phyloP scores from a whole-genome alignment of 2,888 invertebrate genomes.

The Andrena bicolor region DNA sequence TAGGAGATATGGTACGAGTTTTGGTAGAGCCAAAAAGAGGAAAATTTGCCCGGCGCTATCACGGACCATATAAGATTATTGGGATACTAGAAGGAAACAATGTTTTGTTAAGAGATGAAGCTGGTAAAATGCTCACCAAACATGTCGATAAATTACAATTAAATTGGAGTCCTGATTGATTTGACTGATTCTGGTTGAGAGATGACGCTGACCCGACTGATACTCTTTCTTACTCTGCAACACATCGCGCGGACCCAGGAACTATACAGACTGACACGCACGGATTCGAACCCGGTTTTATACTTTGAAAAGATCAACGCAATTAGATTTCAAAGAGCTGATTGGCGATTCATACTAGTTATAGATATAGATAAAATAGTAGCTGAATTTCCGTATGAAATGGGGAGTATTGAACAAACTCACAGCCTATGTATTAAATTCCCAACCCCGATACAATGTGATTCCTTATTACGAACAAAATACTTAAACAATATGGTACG shows the following conservation, averaged over 20 bases:
- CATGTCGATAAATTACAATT: constrained; percentile 14
- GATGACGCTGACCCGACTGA: not conserved
- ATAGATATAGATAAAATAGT: not conserved
- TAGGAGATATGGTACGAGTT: no score
- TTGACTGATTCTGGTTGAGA: not conserved
- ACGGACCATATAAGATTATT: no score
- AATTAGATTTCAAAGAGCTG: not conserved
- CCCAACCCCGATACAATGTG: not conserved
- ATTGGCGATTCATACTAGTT: not conserved
- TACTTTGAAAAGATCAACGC: not conserved
- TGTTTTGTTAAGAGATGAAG: constrained; percentile 1
- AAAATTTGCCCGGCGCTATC: no score
- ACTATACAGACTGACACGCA: not conserved
- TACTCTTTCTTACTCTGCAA: not conserved
- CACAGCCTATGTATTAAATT: not conserved
- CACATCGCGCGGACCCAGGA: not conserved
- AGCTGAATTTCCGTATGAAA: not conserved
- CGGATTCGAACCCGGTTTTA: no score
- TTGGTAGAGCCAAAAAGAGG: no score
- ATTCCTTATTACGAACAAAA: not conserved
- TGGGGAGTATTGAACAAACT: not conserved
- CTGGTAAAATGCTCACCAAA: not conserved
- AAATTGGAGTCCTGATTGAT: not conserved
- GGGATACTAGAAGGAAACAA: not conserved
- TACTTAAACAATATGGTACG: not conserved